These are phyloP conservation scores for Hipposideros larvatus DNA, from an alignment of 2,797 vertebrate genomes.

Conservation along the genomic window DNA sequence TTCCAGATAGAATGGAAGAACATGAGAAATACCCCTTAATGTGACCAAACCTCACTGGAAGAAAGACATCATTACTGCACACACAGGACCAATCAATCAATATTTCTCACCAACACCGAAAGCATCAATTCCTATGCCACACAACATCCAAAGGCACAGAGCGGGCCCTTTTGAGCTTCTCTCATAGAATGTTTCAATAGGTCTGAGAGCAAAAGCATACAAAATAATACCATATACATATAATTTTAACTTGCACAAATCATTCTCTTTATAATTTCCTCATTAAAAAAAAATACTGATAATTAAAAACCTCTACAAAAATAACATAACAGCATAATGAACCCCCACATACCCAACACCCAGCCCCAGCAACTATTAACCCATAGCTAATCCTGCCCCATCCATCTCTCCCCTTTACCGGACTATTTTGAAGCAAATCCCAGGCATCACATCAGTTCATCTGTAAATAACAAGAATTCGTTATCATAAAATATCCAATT, in stretches of 20 bases:
- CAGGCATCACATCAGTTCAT: slow-evolving; percentile 53
- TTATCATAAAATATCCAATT: slow-evolving; percentile 33
- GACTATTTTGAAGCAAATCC: slow-evolving; percentile 59
- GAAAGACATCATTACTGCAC: slow-evolving; percentile 18
- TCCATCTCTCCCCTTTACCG: background rate
- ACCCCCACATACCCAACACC: background rate
- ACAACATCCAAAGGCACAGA: slow-evolving; percentile 8
- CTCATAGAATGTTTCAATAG: background rate
- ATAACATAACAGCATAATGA: slow-evolving; percentile 11
- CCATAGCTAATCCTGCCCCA: background rate
- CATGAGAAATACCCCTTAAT: background rate
- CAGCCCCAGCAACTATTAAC: background rate
- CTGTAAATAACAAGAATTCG: slow-evolving; percentile 57
- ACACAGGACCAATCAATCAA: background rate
- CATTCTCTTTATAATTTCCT: slow-evolving; percentile 24
- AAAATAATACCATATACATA: background rate
- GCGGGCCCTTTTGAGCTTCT: background rate
- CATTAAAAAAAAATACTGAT: slow-evolving; percentile 36
- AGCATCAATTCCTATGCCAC: background rate
- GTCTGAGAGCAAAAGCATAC: slow-evolving; percentile 29
- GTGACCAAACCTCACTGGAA: background rate
- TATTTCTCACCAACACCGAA: background rate
- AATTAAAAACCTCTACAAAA: slow-evolving; percentile 48
- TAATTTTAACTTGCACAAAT: slow-evolving; percentile 57
- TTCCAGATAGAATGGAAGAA: background rate